Conservation (phyloP, 2,888 invertebrate genomes). For the Lottia gigantea region DNA sequence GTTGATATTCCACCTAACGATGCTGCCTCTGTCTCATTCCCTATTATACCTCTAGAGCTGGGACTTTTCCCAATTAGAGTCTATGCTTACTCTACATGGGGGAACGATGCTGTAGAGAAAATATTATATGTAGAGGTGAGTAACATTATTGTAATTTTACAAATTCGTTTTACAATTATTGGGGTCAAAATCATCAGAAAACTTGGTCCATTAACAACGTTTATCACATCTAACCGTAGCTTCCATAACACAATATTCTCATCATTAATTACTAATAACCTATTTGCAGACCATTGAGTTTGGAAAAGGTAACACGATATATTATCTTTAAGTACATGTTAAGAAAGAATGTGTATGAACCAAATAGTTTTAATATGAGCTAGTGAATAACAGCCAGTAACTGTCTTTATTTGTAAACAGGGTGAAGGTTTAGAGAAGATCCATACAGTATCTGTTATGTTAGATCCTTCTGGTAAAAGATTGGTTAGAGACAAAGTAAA, state of each 20-base stretch:
- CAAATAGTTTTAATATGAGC: too few relatives aligned
- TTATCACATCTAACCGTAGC: too few relatives aligned
- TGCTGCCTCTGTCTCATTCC: slow-evolving; percentile 42
- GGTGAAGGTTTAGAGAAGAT: slow-evolving; percentile 46
- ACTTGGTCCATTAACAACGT: too few relatives aligned
- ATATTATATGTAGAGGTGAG: slow-evolving; percentile 43
- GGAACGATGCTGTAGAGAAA: slow-evolving; percentile 41
- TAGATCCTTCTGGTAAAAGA: slow-evolving; percentile 40
- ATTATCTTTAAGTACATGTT: too few relatives aligned
- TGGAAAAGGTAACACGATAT: too few relatives aligned
- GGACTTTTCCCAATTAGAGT: slow-evolving; percentile 43
- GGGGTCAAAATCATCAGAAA: too few relatives aligned
- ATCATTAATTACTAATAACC: too few relatives aligned
- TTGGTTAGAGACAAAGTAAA: slow-evolving; percentile 26
- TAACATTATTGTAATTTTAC: slow-evolving; percentile 5
- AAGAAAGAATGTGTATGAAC: too few relatives aligned
- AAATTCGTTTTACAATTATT: too few relatives aligned
- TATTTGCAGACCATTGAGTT: too few relatives aligned
- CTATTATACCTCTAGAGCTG: slow-evolving; percentile 45
- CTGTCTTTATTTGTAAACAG: slow-evolving; percentile 16
- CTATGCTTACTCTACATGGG: slow-evolving; percentile 35
- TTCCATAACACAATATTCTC: too few relatives aligned
- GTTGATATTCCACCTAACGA: slow-evolving; percentile 38
- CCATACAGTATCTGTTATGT: slow-evolving; percentile 43
- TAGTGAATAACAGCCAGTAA: too few relatives aligned